Base-by-base conservation (phyloP, 2,888 invertebrate species). In the Liodrosophila aerea region DNA sequence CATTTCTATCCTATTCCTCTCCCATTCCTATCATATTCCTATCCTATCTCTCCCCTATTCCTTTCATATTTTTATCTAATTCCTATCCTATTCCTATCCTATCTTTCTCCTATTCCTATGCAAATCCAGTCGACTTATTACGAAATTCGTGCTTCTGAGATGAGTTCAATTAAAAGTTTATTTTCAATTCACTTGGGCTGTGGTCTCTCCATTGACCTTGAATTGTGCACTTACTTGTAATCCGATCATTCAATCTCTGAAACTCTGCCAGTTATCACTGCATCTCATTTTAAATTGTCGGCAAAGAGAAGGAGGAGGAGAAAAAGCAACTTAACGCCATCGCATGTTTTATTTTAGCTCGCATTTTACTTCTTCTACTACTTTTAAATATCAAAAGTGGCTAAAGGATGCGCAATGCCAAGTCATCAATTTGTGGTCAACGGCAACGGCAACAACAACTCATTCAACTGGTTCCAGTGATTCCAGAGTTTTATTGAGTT, bases 371-470 rank as follows among this genome's bases (percentile, higher is more conserved):
- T 22, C 22, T 4, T 22, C 22, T 22, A 22, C 12, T 7, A 34
- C 34, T 3, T 8, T 40, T 22, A 46, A 71, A 59, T 64, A 71
- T 47, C 47, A 49, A 69, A 52, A 40, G 61, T 8, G 43, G 39
- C 11, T 33, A 33, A 65, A 71, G 73, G 73, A 70, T 53, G 67
- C 57, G 33, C 52, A 49, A 50, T 29, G 40, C 43, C 46, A 40
- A 51, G 57, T 59, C 68, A 67, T 67, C 56, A 72, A 65, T 65
- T n/a, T 65, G 66, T 57, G 72, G 53, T 60, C 53, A 71, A 11
- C 18, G 41, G 29, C 22, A 64, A 39, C 9, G 29, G 49, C 13
- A 45, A 49, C 7, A 39, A 43, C n/a, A 59, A 53, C 47, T 43
- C 8, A 50, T 51, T 37, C 4, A 52, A 64, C 57, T 64, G 62